These are phyloP conservation scores for Adrianichthys oophorus DNA, from an alignment of 2,797 vertebrate species.

Conservation along the genomic window DNA sequence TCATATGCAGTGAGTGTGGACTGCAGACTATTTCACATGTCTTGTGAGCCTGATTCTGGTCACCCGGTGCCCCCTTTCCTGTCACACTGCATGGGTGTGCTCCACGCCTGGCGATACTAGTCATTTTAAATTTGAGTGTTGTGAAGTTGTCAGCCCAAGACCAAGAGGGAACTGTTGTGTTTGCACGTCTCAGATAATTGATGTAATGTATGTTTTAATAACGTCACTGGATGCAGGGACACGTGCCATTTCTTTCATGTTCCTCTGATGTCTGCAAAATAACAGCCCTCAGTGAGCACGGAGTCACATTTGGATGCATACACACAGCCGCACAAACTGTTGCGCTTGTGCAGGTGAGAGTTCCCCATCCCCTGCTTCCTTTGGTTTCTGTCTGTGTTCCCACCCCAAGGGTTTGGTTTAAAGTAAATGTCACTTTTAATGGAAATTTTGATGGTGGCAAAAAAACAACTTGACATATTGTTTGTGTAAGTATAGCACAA, in stretches of 20 bases:
- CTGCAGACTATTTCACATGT: slow-evolving; percentile 43
- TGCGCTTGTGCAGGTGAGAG: slow-evolving; percentile 31
- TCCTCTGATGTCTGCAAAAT: slow-evolving; percentile 75
- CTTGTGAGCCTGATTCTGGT: slow-evolving; percentile 30
- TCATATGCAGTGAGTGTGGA: slow-evolving; percentile 47
- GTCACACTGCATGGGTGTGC: slow-evolving; percentile 7
- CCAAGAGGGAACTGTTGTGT: slow-evolving; percentile 43
- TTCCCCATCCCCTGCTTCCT: slow-evolving; percentile 61
- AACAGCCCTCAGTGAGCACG: slow-evolving; percentile 76
- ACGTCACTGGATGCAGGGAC: slow-evolving; percentile 75
- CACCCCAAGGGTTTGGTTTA: slow-evolving; percentile 84
- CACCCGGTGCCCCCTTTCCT: not conserved
- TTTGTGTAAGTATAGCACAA: slow-evolving; percentile 60
- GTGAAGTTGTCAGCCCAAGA: slow-evolving; percentile 24
- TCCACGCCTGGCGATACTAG: slow-evolving; percentile 23
- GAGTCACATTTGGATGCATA: slow-evolving; percentile 53
- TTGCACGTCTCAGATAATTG: slow-evolving; percentile 62
- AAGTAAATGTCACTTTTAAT: slow-evolving; percentile 91
- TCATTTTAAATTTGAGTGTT: slow-evolving; percentile 22
- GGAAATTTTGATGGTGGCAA: slow-evolving; percentile 84
- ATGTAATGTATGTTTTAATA: slow-evolving; percentile 70
- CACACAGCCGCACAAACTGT: slow-evolving; percentile 15
- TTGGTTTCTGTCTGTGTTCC: slow-evolving; percentile 67
- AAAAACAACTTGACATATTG: slow-evolving; percentile 75
- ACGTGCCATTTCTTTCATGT: slow-evolving; percentile 81